Percentiles rank a stretch among this genome's conserved stretches.
These are phyloP conservation scores for Tokudaia muenninki DNA, from an alignment of 2,797 vertebrate species.

Conservation along the genomic window DNA sequence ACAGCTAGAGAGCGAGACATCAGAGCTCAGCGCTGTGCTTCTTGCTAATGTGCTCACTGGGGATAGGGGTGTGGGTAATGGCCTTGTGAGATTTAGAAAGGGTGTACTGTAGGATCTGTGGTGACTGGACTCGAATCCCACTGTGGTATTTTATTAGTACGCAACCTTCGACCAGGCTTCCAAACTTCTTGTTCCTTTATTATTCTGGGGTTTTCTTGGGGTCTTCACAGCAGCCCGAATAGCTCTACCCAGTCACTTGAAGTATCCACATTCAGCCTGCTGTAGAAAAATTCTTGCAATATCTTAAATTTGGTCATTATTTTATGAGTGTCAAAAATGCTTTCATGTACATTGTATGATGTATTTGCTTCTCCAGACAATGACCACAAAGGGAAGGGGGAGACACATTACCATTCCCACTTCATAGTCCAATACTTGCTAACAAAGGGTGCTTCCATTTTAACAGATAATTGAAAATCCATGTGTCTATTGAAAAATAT, in stretches of 20 bases:
- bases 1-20: background rate
- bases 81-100: background rate
- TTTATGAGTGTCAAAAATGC: conserved; percentile 8
- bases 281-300: background rate
- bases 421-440: background rate
- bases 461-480: conserved; percentile 33
- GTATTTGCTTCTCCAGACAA: conserved; percentile 4
- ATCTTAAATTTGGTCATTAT: conserved; percentile 3
- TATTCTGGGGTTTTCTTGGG: background rate
- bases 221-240: background rate
- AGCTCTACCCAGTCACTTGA: background rate
- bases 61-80: background rate
- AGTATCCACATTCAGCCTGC: background rate
- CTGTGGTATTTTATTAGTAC: background rate
- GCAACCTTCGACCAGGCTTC: too few species aligned
- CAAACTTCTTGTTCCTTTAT: background rate
- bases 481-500: background rate
- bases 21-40: background rate
- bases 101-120: background rate
- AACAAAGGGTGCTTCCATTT: background rate
- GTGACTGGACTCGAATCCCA: background rate
- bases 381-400: background rate
- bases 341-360: background rate
- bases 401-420: background rate
- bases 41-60: background rate